Conservation (phyloP, 1,140 invertebrate genomes). For the Subanguina moxae region DNA sequence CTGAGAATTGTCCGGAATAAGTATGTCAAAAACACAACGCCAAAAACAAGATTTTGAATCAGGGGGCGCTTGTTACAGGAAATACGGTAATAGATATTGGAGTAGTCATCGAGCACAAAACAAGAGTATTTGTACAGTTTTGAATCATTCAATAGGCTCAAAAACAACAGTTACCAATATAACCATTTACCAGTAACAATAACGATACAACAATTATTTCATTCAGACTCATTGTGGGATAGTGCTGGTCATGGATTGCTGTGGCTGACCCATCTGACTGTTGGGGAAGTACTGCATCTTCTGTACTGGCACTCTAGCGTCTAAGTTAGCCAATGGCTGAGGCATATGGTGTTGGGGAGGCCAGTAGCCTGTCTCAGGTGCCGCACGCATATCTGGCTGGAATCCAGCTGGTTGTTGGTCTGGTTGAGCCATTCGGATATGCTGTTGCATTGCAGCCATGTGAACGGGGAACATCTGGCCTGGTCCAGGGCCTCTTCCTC, state of each 20-base stretch:
- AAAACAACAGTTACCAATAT: background rate
- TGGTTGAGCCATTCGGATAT: background rate
- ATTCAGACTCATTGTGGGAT: background rate
- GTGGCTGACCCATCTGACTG: background rate
- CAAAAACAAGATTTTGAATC: too few species aligned
- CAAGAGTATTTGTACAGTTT: too few species aligned
- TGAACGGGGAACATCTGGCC: background rate
- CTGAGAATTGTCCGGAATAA: too few species aligned
- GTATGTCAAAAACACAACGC: too few species aligned
- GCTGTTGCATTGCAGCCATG: background rate
- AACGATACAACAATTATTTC: background rate
- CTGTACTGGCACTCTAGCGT: constrained; percentile 21
- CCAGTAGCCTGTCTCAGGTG: constrained; percentile 7
- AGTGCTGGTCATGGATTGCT: background rate
- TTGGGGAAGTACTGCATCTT: constrained; percentile 30
- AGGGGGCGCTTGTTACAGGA: too few species aligned
- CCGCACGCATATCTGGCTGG: background rate
- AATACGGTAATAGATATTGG: too few species aligned
- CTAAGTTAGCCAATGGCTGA: constrained; percentile 22
- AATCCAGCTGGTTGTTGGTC: background rate
- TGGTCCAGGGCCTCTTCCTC: background rate
- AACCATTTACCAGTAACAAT: background rate
- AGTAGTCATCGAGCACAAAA: too few species aligned
- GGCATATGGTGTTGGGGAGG: constrained; percentile 14
- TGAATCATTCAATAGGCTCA: background rate